Evolutionary conservation across 2,888 invertebrate species (phyloP).

Genomic region (Coelopa pilipes): DNA sequence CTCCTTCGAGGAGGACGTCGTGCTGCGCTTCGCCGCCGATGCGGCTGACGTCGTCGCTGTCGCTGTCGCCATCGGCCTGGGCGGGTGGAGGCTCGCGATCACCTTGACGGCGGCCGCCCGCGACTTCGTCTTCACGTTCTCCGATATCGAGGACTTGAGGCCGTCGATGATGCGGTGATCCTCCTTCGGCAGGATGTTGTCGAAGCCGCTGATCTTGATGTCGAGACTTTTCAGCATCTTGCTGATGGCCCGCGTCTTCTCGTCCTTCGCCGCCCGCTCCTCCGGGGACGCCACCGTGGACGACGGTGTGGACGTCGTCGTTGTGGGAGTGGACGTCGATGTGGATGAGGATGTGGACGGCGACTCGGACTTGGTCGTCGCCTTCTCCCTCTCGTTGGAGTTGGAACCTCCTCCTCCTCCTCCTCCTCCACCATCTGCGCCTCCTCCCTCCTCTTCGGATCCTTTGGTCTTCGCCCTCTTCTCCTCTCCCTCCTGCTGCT

Average conservation of each 20-base stretch:
- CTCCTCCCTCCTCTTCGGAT: conserved; percentile 36
- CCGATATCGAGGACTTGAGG: conserved; percentile 66
- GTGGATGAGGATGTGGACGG: conserved; percentile 29
- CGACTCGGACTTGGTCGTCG: conserved; percentile 2
- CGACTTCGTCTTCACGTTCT: conserved; percentile 67
- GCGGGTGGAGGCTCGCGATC: conserved; percentile 54
- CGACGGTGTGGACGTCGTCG: too few species aligned
- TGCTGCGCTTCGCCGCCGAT: conserved; percentile 23
- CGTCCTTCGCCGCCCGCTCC: conserved; percentile 58
- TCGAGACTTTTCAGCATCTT: conserved; percentile 66
- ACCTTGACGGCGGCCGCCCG: conserved; percentile 65
- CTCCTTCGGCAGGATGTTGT: conserved; percentile 62
- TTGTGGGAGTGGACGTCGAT: conserved; percentile 37
- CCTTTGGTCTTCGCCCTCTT: conserved; percentile 42
- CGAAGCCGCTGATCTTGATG: conserved; percentile 65
- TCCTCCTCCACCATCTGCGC: conserved; percentile 33
- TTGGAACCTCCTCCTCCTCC: neutral
- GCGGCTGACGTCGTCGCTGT: conserved; percentile 27
- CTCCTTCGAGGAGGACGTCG: neutral
- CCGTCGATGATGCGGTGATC: conserved; percentile 60
- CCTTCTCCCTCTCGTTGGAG: conserved; percentile 5
- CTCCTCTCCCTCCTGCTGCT: conserved; percentile 42
- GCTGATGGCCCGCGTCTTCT: conserved; percentile 63
- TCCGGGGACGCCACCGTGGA: conserved; percentile 46
- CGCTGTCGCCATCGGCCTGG: conserved; percentile 48